phyloP scores from a whole-genome alignment of 2,888 invertebrate genomes.

The Cheiracanthium punctorium region DNA sequence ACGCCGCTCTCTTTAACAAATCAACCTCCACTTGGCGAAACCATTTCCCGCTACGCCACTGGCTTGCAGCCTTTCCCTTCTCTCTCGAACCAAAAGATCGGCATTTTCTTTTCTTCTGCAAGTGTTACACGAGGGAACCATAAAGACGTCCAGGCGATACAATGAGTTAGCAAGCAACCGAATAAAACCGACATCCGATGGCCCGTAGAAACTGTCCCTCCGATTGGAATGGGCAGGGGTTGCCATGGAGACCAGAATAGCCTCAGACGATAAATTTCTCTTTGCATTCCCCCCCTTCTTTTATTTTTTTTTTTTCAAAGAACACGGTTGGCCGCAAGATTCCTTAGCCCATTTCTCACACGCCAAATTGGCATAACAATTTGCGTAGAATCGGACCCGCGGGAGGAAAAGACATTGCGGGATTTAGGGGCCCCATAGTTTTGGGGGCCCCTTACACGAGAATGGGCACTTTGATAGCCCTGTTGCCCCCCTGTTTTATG shows the following conservation, averaged over 20 bases:
- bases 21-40: background rate
- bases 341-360: slow-evolving; percentile 54
- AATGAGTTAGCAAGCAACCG: slow-evolving; percentile 58
- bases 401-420: slow-evolving; percentile 63
- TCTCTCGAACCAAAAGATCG: background rate
- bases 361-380: slow-evolving; percentile 70
- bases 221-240: slow-evolving; percentile 39
- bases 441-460: slow-evolving; percentile 52
- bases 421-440: slow-evolving; percentile 54
- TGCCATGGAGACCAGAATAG: slow-evolving; percentile 64
- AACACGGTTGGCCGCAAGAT: slow-evolving; percentile 65
- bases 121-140: slow-evolving; percentile 60
- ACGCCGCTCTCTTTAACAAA: background rate
- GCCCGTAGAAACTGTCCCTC: slow-evolving; percentile 54
- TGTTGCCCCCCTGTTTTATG: background rate
- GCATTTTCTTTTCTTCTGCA: background rate
- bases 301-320: too few species aligned
- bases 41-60: slow-evolving; percentile 6
- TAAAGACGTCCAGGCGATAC: slow-evolving; percentile 56
- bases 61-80: background rate
- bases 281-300: slow-evolving; percentile 11
- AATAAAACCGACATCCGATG: slow-evolving; percentile 60
- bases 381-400: slow-evolving; percentile 63
- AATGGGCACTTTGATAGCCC: slow-evolving; percentile 59
- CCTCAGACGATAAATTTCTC: slow-evolving; percentile 55